phyloP scores from a whole-genome alignment of 2,888 invertebrate genomes.

The Eupithecia dodoneata region DNA sequence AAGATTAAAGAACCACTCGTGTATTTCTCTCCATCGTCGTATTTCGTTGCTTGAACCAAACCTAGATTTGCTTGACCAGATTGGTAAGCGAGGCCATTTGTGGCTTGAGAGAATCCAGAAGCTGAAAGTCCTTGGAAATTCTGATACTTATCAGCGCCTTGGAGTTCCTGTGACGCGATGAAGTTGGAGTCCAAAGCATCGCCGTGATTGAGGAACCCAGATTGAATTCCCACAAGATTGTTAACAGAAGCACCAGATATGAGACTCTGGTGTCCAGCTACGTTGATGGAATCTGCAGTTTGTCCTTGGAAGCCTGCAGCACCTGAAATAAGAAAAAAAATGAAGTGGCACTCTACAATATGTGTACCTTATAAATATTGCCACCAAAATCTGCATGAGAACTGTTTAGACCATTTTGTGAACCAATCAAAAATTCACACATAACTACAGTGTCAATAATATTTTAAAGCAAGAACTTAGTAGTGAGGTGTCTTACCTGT shows the following conservation, averaged over 20 bases:
- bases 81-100: constrained; percentile 52
- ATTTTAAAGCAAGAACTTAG: background rate
- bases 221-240: constrained; percentile 78
- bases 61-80: constrained; percentile 56
- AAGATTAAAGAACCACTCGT: constrained; percentile 74
- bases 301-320: constrained; percentile 77
- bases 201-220: constrained; percentile 63
- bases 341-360: background rate
- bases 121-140: constrained; percentile 43
- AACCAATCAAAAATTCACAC: background rate
- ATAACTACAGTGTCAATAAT: background rate
- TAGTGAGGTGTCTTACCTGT: constrained; percentile 58
- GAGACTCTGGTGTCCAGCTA: constrained; percentile 78
- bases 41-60: constrained; percentile 68
- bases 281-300: constrained; percentile 76
- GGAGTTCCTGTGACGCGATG: constrained; percentile 72
- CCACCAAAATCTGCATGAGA: background rate
- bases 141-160: constrained; percentile 53
- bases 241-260: constrained; percentile 74
- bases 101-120: constrained; percentile 32
- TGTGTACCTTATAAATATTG: background rate
- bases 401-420: background rate
- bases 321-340: constrained; percentile 53
- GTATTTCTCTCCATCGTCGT: constrained; percentile 63
- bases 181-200: constrained; percentile 72